A percentile compares a stretch with the other conserved stretches of the same genome.
phyloP scores from a whole-genome alignment of 2,113 vertebrate species.

The Brachyhypopomus occidentalis region DNA sequence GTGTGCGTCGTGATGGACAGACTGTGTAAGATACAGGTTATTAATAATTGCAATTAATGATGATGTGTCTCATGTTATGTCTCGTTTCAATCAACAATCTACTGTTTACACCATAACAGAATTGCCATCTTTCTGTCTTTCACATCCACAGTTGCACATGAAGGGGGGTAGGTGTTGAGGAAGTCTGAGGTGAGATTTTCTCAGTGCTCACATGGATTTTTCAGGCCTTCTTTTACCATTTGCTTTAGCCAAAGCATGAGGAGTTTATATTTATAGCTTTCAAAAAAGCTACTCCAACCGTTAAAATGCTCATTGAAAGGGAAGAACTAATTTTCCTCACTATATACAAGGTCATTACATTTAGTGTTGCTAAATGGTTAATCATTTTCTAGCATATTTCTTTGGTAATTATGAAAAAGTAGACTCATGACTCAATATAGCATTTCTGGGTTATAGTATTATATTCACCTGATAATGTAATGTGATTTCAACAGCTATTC shows the following conservation, averaged over 20 bases:
- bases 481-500: not conserved
- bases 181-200: constrained; percentile 37
- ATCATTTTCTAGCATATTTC: not conserved
- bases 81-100: not conserved
- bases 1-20: not conserved
- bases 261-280: constrained; percentile 3
- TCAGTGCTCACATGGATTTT: not conserved
- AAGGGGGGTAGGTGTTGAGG: not conserved
- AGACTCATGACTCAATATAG: not conserved
- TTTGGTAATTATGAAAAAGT: constrained; percentile 10
- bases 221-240: constrained; percentile 1
- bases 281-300: not conserved
- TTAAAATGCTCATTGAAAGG: constrained; percentile 9
- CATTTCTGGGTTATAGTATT: not conserved
- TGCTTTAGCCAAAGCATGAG: constrained; percentile 33
- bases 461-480: not conserved
- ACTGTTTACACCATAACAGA: constrained; percentile 14
- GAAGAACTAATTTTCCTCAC: not conserved
- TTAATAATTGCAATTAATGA: constrained; percentile 32
- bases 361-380: not conserved
- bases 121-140: not conserved
- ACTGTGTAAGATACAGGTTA: constrained; percentile 6
- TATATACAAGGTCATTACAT: not conserved
- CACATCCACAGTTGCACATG: not conserved
- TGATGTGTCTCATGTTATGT: not conserved